These are phyloP conservation scores for Exaiptasia diaphana DNA, from an alignment of 64 coral and sea anemone species.

Conservation along the genomic window DNA sequence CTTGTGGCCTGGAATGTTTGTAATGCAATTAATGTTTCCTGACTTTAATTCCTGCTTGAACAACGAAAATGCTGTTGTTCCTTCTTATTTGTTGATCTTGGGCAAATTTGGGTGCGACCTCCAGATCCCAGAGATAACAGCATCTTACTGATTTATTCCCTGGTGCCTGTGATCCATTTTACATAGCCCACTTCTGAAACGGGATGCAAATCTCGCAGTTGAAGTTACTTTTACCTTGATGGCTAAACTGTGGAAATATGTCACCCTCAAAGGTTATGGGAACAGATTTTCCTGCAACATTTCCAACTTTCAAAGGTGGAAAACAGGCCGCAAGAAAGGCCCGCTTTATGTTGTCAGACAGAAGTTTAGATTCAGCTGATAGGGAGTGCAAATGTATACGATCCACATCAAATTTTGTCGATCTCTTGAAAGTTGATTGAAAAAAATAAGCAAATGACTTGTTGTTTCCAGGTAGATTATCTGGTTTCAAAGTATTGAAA, in stretches of 20 bases:
- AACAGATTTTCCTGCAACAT: neutral
- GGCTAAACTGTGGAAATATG: slow-evolving; percentile 11
- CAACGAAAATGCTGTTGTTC: neutral
- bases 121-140: slow-evolving; percentile 2
- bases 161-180: neutral
- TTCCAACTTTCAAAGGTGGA: slow-evolving; percentile 21
- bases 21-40: neutral
- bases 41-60: slow-evolving; percentile 8
- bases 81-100: neutral
- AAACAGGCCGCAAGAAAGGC: slow-evolving; percentile 17
- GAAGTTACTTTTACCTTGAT: slow-evolving; percentile 18
- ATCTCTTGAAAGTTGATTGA: too few species aligned
- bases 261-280: slow-evolving; percentile 25
- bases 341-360: neutral
- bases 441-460: too few species aligned
- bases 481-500: too few species aligned
- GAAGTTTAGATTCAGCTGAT: too few species aligned
- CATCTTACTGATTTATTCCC: neutral
- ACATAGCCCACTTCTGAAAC: neutral
- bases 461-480: too few species aligned
- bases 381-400: too few species aligned
- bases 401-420: too few species aligned
- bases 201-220: slow-evolving; percentile 15
- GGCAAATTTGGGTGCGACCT: neutral
- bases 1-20: too few species aligned